Evolutionary conservation across 2,888 invertebrate genomes (phyloP), one percentile per base, ranked within the genome.

Genomic region (Cataglyphis rosenhaueri): DNA sequence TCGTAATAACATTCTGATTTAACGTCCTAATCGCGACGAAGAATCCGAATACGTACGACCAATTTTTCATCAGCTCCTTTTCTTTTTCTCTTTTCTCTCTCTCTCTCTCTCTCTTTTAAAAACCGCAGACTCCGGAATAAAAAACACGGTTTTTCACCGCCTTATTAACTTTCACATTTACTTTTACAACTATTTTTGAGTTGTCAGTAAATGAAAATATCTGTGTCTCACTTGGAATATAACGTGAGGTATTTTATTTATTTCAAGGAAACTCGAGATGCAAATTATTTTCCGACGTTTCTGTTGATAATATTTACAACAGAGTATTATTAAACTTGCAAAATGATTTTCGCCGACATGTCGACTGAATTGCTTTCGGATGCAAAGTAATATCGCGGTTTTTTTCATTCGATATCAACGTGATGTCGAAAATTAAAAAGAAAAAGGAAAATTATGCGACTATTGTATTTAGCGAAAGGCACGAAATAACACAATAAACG

Each of bases 1-100:
- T 88, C 88, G 82, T 82, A 86, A 87, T 87, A 87, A 85, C 88
- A 78, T 64, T 62, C 29, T 68, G 76, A 70, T 74, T 73, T 66
- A 84, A 70, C 76, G 83, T 71, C 84, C 85, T 87, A 83, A 88
- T 88, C 88, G 35, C 41, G 59, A 61, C 44, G 15, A 12, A 44
- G 32, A 21, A 41, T 10, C 18, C 32, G n/a, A 21, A 68, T 52
- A 38, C 21, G 75, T 57, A 55, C 55, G 57, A 48, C 48, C 55
- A 35, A 85, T 83, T 83, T 71, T 61, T 84, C 62, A 84, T 78
- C 79, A 44, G 25, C 6, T 21, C 12, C 1, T 55, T 3, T 0
- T 10, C 10, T 44, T 0, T 18, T 44, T n/a, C n/a, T n/a, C n/a
- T n/a, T 18, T 12, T 44, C 25, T 12, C 21, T 10, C 55, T 38